These are phyloP conservation scores for Tenualosa ilisha DNA, from an alignment of 2,797 vertebrate species.

Conservation along the genomic window DNA sequence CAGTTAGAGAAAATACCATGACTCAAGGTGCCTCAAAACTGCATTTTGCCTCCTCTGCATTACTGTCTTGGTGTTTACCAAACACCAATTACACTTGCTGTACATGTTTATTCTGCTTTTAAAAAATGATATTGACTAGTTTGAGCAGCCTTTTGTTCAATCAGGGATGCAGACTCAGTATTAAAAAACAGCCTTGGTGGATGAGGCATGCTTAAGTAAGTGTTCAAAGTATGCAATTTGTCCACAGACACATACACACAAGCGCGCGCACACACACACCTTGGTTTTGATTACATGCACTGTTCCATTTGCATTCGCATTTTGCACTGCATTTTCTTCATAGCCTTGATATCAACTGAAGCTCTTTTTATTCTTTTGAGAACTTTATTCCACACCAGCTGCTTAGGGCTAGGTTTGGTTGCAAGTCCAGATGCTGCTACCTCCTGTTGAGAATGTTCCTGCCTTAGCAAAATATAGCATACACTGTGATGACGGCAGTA, in stretches of 20 bases:
- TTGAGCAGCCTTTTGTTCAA: not conserved
- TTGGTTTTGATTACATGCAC: not conserved
- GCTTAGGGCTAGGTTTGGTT: not conserved
- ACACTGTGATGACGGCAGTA: not conserved
- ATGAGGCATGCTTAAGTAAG: too few relatives aligned
- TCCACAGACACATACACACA: conserved; percentile 13
- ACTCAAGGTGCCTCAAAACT: not conserved
- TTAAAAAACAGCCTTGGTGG: too few relatives aligned
- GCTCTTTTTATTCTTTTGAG: not conserved
- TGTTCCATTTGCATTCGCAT: not conserved
- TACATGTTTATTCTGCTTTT: not conserved
- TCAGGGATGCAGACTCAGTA: too few relatives aligned
- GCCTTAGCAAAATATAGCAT: not conserved
- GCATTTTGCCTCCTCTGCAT: not conserved
- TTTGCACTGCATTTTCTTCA: not conserved
- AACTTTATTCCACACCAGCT: not conserved
- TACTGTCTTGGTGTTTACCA: not conserved
- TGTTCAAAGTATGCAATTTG: not conserved
- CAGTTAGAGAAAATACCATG: not conserved
- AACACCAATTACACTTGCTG: too few relatives aligned
- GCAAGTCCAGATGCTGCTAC: not conserved
- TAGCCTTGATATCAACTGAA: not conserved
- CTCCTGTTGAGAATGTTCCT: conserved; percentile 9
- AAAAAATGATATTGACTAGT: not conserved
- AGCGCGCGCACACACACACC: not conserved